Percentiles rank a stretch among this genome's conserved stretches.
Conservation (phyloP, 1,140 invertebrate genomes). For the Zaprionus nigranus region DNA sequence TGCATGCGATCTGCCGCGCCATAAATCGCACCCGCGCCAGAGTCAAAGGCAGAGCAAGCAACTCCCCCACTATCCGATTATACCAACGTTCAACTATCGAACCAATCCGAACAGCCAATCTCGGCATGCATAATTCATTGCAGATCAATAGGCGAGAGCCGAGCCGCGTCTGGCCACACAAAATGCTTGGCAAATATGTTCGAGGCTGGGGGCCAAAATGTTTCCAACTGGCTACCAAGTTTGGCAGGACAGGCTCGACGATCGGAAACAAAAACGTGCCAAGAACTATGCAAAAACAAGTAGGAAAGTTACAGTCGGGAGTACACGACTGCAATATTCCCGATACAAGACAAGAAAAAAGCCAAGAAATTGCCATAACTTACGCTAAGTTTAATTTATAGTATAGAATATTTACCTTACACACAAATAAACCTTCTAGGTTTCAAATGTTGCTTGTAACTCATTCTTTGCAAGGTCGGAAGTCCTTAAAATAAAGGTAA, state of each 20-base stretch:
- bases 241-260: constrained; percentile 16
- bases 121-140: constrained; percentile 79
- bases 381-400: too few species aligned
- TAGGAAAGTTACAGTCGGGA: too few species aligned
- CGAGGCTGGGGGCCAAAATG: constrained; percentile 60
- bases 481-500: too few species aligned
- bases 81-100: constrained; percentile 7
- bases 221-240: constrained; percentile 64
- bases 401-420: too few species aligned
- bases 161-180: constrained; percentile 60
- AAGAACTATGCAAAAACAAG: constrained; percentile 72
- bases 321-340: too few species aligned
- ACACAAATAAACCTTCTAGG: too few species aligned
- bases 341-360: too few species aligned
- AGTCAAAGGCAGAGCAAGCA: constrained; percentile 31
- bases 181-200: constrained; percentile 77
- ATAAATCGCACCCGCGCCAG: constrained; percentile 73
- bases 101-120: constrained; percentile 52
- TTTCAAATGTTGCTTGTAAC: too few species aligned
- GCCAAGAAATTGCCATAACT: too few species aligned
- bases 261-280: constrained; percentile 68
- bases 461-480: too few species aligned
- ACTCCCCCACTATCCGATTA: constrained; percentile 50
- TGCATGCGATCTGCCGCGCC: constrained; percentile 76
- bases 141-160: constrained; percentile 64